phyloP scores from a whole-genome alignment of 2,888 invertebrate genomes.

The Pyrochroa serraticornis region DNA sequence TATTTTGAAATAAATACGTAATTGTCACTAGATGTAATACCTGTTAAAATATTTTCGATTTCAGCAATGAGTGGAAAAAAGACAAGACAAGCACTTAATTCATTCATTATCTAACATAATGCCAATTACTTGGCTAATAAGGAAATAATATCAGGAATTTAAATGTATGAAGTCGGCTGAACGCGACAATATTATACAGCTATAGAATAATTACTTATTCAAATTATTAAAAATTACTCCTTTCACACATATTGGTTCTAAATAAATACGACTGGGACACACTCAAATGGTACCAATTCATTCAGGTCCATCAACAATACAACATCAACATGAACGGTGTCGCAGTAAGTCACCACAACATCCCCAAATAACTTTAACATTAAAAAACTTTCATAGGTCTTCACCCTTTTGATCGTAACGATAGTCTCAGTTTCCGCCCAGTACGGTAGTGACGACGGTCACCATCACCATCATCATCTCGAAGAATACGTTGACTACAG shows the following conservation, averaged over 20 bases:
- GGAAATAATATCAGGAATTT: too few species aligned
- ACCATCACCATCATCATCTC: constrained; percentile 42
- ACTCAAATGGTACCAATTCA: constrained; percentile 38
- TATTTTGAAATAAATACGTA: too few species aligned
- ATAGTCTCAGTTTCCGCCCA: constrained; percentile 37
- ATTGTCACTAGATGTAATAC: too few species aligned
- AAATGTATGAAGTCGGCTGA: too few species aligned
- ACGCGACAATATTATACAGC: too few species aligned
- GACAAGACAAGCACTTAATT: too few species aligned
- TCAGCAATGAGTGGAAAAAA: too few species aligned
- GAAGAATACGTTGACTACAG: constrained; percentile 52
- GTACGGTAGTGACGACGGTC: constrained; percentile 24
- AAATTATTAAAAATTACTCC: constrained; percentile 9
- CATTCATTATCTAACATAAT: too few species aligned
- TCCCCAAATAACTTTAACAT: background rate
- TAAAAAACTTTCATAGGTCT: constrained; percentile 33
- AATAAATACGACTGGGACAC: constrained; percentile 38
- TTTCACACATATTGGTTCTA: constrained; percentile 35
- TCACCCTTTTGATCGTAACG: constrained; percentile 39
- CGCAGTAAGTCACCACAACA: constrained; percentile 41
- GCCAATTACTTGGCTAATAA: too few species aligned
- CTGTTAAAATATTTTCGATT: too few species aligned
- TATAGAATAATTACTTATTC: too few species aligned
- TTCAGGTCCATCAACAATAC: constrained; percentile 32
- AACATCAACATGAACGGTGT: constrained; percentile 41